phyloP scores from a whole-genome alignment of 2,797 vertebrate species.

The Anabacerthia variegaticeps region DNA sequence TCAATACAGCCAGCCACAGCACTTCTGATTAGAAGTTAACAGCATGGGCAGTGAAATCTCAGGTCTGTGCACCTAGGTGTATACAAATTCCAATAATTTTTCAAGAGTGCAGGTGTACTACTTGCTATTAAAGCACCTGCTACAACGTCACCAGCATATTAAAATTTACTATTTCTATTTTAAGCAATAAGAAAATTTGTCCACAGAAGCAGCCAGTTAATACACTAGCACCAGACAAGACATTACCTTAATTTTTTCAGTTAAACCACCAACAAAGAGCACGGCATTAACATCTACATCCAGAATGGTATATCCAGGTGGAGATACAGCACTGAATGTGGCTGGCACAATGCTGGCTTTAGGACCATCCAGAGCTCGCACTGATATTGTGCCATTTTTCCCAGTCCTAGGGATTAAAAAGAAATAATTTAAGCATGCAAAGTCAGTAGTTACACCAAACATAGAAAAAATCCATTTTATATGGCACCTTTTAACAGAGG shows the following conservation, averaged over 20 bases:
- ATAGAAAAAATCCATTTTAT: background rate
- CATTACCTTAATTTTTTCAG: conserved; percentile 88
- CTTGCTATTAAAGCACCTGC: background rate
- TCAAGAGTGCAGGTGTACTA: background rate
- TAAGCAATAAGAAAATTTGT: background rate
- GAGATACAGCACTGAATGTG: conserved; percentile 82
- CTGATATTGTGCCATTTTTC: conserved; percentile 91
- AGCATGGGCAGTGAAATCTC: background rate
- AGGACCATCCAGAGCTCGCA: conserved; percentile 89
- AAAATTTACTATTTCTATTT: background rate
- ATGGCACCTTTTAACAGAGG: background rate
- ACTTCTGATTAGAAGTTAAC: background rate
- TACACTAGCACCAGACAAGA: background rate
- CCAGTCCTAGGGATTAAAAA: conserved; percentile 80
- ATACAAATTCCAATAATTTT: background rate
- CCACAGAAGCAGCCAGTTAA: background rate
- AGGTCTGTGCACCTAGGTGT: background rate
- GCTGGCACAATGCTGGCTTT: conserved; percentile 88
- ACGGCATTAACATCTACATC: conserved; percentile 94
- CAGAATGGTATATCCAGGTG: conserved; percentile 89
- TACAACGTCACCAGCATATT: background rate
- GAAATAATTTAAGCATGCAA: background rate
- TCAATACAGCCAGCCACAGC: background rate
- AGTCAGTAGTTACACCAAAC: background rate
- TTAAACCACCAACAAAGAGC: conserved; percentile 94